Conservation (phyloP, 1,140 invertebrate genomes). For the Meloidogyne exigua region DNA sequence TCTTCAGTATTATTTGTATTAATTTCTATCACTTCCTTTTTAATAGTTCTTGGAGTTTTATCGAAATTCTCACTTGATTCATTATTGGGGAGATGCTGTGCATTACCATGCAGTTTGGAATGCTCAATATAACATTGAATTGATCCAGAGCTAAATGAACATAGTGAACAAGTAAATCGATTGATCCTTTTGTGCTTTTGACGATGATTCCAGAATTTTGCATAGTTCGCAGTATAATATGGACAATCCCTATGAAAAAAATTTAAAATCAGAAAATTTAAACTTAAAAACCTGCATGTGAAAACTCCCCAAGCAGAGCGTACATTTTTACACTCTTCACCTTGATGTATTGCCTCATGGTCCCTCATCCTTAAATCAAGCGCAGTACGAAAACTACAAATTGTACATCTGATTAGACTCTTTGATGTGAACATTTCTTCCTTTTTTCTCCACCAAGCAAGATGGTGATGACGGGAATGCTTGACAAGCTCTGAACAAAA, state of each 20-base stretch:
- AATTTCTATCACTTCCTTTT: neutral
- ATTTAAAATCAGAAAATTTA: neutral
- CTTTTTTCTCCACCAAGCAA: neutral
- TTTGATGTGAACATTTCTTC: neutral
- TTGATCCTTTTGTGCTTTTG: slow-evolving; percentile 32
- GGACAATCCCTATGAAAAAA: slow-evolving; percentile 24
- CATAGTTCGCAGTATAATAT: slow-evolving; percentile 27
- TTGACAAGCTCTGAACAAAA: slow-evolving; percentile 19
- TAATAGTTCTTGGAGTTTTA: neutral
- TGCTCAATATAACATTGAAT: slow-evolving; percentile 29
- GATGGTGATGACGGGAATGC: slow-evolving; percentile 18
- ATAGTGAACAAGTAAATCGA: slow-evolving; percentile 29
- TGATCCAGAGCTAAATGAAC: slow-evolving; percentile 29
- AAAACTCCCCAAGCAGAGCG: slow-evolving; percentile 14
- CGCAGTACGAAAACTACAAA: slow-evolving; percentile 16
- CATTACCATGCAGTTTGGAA: slow-evolving; percentile 16
- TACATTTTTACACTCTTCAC: slow-evolving; percentile 11
- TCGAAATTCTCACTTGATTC: neutral
- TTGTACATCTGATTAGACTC: slow-evolving; percentile 12
- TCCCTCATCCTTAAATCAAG: slow-evolving; percentile 20
- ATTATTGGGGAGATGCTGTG: neutral
- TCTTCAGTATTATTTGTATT: neutral
- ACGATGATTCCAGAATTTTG: slow-evolving; percentile 37
- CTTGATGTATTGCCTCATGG: slow-evolving; percentile 7
- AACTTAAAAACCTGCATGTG: slow-evolving; percentile 26